A percentile compares a stretch with the other conserved stretches of the same genome.
phyloP scores from a whole-genome alignment of 2,888 invertebrate genomes.

The Sphecodes monilicornis region DNA sequence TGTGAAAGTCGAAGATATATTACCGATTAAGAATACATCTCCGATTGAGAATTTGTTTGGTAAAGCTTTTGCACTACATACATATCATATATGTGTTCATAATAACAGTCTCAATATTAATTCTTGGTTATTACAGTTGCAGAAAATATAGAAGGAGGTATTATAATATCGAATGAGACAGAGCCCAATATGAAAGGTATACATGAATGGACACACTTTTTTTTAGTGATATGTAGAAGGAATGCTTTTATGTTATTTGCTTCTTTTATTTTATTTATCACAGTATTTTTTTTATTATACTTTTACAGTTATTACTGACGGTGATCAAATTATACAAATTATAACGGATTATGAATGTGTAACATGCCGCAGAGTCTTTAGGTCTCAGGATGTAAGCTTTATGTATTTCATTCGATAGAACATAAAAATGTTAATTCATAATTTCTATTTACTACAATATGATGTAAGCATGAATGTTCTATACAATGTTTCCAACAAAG shows the following conservation, averaged over 20 bases:
- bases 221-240: background rate
- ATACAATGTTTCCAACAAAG: background rate
- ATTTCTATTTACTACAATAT: background rate
- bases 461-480: background rate
- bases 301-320: conserved; percentile 74
- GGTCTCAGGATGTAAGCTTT: conserved; percentile 76
- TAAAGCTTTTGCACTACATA: conserved; percentile 31
- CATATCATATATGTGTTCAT: background rate
- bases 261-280: conserved; percentile 26
- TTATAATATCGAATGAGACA: conserved; percentile 44
- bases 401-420: conserved; percentile 17
- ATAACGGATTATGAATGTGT: conserved; percentile 81
- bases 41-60: conserved; percentile 57
- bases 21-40: conserved; percentile 35
- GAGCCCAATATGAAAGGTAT: conserved; percentile 57
- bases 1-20: conserved; percentile 69
- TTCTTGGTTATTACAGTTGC: conserved; percentile 41
- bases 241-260: background rate
- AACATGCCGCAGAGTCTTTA: conserved; percentile 81
- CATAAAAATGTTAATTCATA: background rate
- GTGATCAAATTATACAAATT: conserved; percentile 77
- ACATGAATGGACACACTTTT: background rate
- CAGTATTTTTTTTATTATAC: conserved; percentile 38
- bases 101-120: background rate
- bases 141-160: conserved; percentile 30